Conservation (phyloP, 2,797 vertebrate genomes). For the Sparidentex hasta region DNA sequence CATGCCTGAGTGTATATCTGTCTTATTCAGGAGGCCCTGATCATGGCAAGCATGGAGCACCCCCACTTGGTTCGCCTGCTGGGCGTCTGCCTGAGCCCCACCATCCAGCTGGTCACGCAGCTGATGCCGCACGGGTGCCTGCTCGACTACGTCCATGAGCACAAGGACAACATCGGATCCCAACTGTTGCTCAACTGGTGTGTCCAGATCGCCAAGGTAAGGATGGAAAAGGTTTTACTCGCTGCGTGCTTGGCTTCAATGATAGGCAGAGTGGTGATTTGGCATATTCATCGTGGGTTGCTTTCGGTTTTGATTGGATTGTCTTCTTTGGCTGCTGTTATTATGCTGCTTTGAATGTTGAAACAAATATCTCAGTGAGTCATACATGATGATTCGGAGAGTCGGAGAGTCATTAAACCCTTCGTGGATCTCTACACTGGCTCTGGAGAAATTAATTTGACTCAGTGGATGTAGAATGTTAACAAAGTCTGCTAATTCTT, state of each 20-base stretch:
- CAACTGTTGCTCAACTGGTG: slow-evolving; percentile 98
- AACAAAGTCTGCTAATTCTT: no score
- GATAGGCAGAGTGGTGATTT: background rate
- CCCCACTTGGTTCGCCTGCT: slow-evolving; percentile 95
- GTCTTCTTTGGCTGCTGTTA: background rate
- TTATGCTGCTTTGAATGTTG: background rate
- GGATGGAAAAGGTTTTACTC: slow-evolving; percentile 3
- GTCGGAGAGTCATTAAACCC: background rate
- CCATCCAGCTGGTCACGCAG: slow-evolving; percentile 98
- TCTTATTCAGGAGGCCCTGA: slow-evolving; percentile 93
- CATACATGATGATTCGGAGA: background rate
- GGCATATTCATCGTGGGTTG: background rate
- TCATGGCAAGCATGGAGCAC: slow-evolving; percentile 99
- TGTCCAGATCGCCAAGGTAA: slow-evolving; percentile 99
- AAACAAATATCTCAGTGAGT: background rate
- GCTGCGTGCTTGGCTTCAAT: background rate
- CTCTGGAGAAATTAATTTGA: background rate
- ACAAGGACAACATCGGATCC: slow-evolving; percentile 98
- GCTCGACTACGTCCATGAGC: slow-evolving; percentile 95
- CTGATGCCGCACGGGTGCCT: slow-evolving; percentile 98
- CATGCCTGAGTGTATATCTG: slow-evolving; percentile 73
- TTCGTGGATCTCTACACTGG: background rate
- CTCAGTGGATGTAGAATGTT: no score
- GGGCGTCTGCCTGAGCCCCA: slow-evolving; percentile 95
- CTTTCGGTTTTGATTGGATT: background rate